phyloP scores from a whole-genome alignment of 2,888 invertebrate genomes.

The Saturnia pavonia region DNA sequence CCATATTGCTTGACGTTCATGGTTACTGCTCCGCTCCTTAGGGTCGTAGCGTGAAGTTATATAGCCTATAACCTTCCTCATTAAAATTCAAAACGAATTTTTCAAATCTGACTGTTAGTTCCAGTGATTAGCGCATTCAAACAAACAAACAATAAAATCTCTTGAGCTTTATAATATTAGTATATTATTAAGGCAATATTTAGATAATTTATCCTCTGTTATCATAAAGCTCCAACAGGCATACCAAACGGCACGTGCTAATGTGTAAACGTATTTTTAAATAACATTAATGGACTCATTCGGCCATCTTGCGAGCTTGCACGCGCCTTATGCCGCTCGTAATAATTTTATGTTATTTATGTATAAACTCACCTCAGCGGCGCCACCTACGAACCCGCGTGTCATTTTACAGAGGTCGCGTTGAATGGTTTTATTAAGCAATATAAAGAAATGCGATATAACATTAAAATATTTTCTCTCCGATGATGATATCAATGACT shows the following conservation, averaged over 20 bases:
- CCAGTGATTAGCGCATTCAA: too few relatives aligned
- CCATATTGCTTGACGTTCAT: too few relatives aligned
- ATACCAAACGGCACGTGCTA: constrained; percentile 14
- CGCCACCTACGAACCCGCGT: constrained; percentile 24
- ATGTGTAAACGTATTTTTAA: constrained; percentile 15
- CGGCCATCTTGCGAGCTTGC: constrained; percentile 18
- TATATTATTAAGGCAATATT: not conserved
- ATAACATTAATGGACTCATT: constrained; percentile 10
- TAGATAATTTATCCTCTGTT: constrained; percentile 3
- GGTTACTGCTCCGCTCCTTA: too few relatives aligned
- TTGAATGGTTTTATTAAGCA: constrained; percentile 14
- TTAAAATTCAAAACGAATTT: too few relatives aligned
- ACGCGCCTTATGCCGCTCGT: constrained; percentile 19
- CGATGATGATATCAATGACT: constrained; percentile 7
- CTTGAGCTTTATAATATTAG: too few relatives aligned
- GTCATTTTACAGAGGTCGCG: constrained; percentile 21
- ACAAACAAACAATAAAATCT: too few relatives aligned
- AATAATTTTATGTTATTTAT: constrained; percentile 26
- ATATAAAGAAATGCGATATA: constrained; percentile 13
- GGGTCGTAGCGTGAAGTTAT: too few relatives aligned
- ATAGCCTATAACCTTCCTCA: too few relatives aligned
- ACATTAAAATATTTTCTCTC: constrained; percentile 8
- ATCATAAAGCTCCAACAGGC: constrained; percentile 1
- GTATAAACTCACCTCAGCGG: constrained; percentile 22
- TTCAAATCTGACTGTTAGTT: too few relatives aligned